Evolutionary conservation across 1,140 invertebrate species (phyloP).

Genomic region (Sogatella furcifera): DNA sequence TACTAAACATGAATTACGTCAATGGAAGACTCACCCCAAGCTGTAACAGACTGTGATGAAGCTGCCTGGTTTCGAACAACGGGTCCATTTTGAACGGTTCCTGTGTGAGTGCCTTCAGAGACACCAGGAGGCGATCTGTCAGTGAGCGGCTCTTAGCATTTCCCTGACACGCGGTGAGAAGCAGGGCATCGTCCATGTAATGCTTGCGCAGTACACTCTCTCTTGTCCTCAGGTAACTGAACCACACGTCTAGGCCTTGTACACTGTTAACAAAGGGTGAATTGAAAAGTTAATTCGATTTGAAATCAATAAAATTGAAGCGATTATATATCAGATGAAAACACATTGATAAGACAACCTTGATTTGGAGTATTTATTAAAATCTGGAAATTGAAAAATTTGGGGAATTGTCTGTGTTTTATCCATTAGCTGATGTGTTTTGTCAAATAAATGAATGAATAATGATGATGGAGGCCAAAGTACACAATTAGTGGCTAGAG

Average conservation of each 20-base stretch:
- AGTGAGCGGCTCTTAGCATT: conserved; percentile 48
- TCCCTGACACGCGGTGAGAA: conserved; percentile 54
- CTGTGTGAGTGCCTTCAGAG: conserved; percentile 61
- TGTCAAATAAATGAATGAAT: too few species aligned
- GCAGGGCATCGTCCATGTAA: conserved; percentile 58
- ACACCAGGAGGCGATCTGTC: conserved; percentile 57
- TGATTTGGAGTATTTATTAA: too few species aligned
- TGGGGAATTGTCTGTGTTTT: too few species aligned
- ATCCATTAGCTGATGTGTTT: too few species aligned
- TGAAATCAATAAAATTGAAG: too few species aligned
- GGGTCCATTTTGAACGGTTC: conserved; percentile 71
- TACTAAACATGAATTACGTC: too few species aligned
- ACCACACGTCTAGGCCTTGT: conserved; percentile 72
- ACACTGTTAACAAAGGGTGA: conserved; percentile 41
- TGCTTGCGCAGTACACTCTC: conserved; percentile 73
- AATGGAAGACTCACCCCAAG: conserved; percentile 31
- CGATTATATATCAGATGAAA: too few species aligned
- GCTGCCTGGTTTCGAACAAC: conserved; percentile 63
- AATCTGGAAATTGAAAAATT: too few species aligned
- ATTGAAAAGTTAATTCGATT: too few species aligned
- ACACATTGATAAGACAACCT: too few species aligned
- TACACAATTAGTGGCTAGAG: too few species aligned
- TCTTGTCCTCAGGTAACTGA: conserved; percentile 67
- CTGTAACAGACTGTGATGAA: conserved; percentile 62
- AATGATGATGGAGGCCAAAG: too few species aligned